Percentiles rank a stretch among this genome's conserved stretches.
Conservation (phyloP, 2,113 vertebrate species). For the Tapirus terrestris region DNA sequence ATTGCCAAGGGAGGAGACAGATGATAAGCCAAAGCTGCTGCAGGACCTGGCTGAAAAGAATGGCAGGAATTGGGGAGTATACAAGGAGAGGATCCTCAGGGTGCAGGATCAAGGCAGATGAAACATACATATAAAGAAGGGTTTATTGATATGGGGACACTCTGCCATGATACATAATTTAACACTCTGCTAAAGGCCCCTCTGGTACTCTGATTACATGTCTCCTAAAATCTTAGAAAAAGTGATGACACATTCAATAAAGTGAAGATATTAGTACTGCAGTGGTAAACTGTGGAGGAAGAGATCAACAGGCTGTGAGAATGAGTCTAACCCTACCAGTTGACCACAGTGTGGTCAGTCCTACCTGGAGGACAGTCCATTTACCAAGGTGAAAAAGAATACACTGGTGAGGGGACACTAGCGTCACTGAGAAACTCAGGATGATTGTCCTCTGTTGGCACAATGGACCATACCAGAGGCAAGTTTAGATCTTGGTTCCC, state of each 20-base stretch:
- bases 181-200: not conserved
- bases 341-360: not conserved
- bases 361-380: not conserved
- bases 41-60: not conserved
- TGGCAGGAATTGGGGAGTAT: not conserved
- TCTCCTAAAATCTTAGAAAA: not conserved
- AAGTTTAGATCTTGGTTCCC: not conserved
- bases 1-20: not conserved
- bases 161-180: not conserved
- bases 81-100: not conserved
- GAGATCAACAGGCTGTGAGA: not conserved
- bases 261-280: not conserved
- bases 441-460: not conserved
- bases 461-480: not conserved
- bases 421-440: not conserved
- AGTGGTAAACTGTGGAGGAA: not conserved
- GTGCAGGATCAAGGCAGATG: not conserved
- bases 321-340: not conserved
- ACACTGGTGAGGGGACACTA: not conserved
- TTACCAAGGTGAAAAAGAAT: not conserved
- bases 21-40: not conserved
- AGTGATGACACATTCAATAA: not conserved
- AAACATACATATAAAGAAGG: not conserved
- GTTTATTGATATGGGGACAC: no score
- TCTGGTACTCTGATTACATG: not conserved